These are phyloP conservation scores for Portunus trituberculatus DNA, from an alignment of 1,140 invertebrate genomes.

Conservation along the genomic window DNA sequence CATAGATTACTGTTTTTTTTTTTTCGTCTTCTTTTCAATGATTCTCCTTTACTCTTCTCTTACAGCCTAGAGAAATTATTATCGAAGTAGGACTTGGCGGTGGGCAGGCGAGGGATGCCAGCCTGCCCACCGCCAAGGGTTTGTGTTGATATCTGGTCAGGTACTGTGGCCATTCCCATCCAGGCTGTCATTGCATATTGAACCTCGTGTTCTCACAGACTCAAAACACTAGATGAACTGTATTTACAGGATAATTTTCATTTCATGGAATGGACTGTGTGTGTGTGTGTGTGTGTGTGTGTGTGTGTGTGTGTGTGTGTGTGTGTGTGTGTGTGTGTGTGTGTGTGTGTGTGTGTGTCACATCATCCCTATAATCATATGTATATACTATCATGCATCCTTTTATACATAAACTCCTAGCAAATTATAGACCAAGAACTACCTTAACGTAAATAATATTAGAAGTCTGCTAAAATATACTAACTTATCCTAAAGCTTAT, in stretches of 20 bases:
- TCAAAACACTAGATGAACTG: slow-evolving; percentile 56
- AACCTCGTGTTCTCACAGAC: slow-evolving; percentile 63
- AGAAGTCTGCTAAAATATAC: background rate
- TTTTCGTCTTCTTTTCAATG: slow-evolving; percentile 57
- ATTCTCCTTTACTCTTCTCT: slow-evolving; percentile 60
- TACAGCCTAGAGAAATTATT: slow-evolving; percentile 75
- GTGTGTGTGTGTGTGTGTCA: background rate
- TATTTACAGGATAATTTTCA: slow-evolving; percentile 58
- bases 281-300: slow-evolving; percentile 17
- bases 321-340: slow-evolving; percentile 27
- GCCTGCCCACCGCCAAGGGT: slow-evolving; percentile 55
- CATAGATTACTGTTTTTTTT: slow-evolving; percentile 69
- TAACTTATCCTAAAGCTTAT: background rate
- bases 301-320: slow-evolving; percentile 37
- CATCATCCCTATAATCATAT: background rate
- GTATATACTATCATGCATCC: background rate
- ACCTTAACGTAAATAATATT: slow-evolving; percentile 2
- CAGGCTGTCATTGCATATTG: slow-evolving; percentile 72
- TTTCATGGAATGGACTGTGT: slow-evolving; percentile 41
- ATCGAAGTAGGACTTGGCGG: slow-evolving; percentile 53
- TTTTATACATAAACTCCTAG: background rate
- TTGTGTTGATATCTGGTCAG: slow-evolving; percentile 75
- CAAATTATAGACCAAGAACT: background rate
- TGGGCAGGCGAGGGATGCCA: slow-evolving; percentile 36
- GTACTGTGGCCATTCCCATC: slow-evolving; percentile 75